A percentile compares a stretch with the other conserved stretches of the same genome.
Conservation (phyloP, 2,797 vertebrate genomes). For the Alcedo quadribrachys region DNA sequence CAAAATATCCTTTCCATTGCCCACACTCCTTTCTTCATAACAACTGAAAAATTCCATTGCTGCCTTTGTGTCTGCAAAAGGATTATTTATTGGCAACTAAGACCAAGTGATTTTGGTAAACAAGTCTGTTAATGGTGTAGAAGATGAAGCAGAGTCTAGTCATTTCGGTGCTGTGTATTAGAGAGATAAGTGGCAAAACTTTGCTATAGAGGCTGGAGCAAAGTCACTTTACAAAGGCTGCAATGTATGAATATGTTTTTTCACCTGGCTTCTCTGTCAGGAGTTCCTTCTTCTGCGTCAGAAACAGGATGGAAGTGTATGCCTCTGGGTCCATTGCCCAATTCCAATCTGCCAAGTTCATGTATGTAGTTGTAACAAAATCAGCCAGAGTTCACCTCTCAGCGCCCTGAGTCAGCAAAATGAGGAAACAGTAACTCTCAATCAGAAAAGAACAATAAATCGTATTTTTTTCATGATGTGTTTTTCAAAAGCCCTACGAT, state of each 20-base stretch:
- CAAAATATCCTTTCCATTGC: neutral
- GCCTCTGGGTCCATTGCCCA: accelerated
- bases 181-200: neutral
- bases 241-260: neutral
- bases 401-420: neutral
- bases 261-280: neutral
- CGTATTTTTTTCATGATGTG: neutral
- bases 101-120: neutral
- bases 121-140: neutral
- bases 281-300: neutral
- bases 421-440: neutral
- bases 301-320: neutral
- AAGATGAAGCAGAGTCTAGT: neutral
- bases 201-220: neutral
- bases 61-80: neutral
- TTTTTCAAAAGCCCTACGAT: neutral
- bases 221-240: neutral
- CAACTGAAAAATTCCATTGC: neutral
- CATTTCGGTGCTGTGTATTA: neutral
- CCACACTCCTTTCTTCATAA: neutral
- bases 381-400: neutral
- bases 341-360: neutral
- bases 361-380: neutral
- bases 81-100: neutral
- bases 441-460: neutral